Percentiles rank a stretch among this genome's conserved stretches.
phyloP scores from a whole-genome alignment of 2,113 vertebrate species.

The Galemys pyrenaicus region DNA sequence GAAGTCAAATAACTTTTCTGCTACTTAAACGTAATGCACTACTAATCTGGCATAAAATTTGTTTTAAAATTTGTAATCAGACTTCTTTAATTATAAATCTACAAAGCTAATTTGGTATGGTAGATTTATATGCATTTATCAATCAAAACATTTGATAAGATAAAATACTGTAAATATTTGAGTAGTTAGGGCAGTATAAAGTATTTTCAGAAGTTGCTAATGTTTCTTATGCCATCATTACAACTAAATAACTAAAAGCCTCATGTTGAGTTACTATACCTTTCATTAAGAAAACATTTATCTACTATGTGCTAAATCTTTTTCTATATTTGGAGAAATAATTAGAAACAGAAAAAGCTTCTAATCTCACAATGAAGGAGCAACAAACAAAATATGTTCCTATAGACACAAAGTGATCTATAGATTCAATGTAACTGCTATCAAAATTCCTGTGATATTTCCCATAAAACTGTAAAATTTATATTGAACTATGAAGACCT shows the following conservation, averaged over 20 bases:
- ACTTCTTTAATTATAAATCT: not conserved
- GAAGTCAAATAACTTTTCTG: conserved; percentile 9
- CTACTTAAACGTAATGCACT: not conserved
- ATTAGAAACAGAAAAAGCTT: not conserved
- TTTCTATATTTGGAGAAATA: not conserved
- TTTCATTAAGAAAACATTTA: not conserved
- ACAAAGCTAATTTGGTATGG: not conserved
- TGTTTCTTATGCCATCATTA: not conserved
- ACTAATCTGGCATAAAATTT: not conserved
- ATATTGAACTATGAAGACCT: not conserved
- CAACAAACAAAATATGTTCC: not conserved
- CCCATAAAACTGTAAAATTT: not conserved
- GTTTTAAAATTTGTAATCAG: conserved; percentile 15
- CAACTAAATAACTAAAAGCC: not conserved
- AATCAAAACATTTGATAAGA: not conserved
- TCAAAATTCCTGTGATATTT: not conserved
- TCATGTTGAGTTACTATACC: not conserved
- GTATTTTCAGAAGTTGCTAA: not conserved
- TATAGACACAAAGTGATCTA: not conserved
- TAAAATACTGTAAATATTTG: not conserved
- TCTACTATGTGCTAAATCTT: not conserved
- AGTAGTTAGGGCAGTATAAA: not conserved
- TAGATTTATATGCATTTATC: not conserved
- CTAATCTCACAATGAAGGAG: not conserved
- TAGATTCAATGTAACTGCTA: not conserved